Conservation (phyloP, 2,113 vertebrate species). For the Recurvirostra avosetta region DNA sequence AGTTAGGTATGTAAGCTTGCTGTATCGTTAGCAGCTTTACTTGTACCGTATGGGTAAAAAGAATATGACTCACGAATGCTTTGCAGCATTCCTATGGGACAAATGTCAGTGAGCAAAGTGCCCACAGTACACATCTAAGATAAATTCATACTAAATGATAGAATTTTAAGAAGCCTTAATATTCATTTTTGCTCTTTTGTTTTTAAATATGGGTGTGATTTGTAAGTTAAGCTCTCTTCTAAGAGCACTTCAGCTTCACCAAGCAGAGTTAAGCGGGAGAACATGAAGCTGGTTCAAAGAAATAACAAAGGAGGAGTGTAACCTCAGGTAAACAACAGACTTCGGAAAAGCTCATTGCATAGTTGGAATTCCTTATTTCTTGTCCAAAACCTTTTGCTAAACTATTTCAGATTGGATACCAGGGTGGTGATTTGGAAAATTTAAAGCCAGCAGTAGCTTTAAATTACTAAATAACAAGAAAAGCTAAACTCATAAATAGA, state of each 20-base stretch:
- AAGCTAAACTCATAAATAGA: background rate
- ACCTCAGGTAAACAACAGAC: background rate
- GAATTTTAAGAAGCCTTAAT: background rate
- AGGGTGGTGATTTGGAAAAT: background rate
- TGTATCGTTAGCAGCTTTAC: background rate
- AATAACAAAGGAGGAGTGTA: background rate
- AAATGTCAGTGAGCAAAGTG: background rate
- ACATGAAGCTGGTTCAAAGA: background rate
- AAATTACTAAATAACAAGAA: background rate
- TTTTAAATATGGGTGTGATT: background rate
- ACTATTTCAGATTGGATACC: background rate
- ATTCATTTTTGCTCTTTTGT: background rate
- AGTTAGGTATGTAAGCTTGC: background rate
- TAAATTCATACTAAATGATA: background rate
- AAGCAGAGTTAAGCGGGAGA: background rate
- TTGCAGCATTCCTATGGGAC: background rate
- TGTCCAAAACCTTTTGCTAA: background rate
- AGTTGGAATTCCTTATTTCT: background rate
- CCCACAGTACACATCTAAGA: background rate
- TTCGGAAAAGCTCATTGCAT: rapidly evolving
- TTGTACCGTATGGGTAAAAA: background rate
- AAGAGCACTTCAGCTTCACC: background rate
- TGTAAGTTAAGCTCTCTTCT: background rate
- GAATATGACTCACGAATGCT: background rate
- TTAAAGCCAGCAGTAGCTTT: background rate